A percentile compares a stretch with the other conserved stretches of the same genome.
phyloP scores from a whole-genome alignment of 2,113 vertebrate genomes.

The Dryoscopus gambensis region DNA sequence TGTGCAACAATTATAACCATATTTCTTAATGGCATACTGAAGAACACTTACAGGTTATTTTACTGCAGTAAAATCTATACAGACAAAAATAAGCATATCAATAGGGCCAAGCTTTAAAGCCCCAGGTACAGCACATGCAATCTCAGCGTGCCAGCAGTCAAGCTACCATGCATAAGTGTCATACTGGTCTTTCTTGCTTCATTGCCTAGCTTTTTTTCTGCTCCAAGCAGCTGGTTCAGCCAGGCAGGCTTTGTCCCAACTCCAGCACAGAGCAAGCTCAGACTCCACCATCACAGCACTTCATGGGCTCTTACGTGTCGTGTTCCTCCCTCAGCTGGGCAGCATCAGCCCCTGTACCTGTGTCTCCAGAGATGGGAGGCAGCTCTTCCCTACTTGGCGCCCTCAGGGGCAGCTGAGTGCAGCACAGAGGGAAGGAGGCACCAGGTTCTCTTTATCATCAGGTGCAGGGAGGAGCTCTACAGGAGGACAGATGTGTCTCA shows the following conservation, averaged over 20 bases:
- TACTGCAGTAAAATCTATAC: not conserved
- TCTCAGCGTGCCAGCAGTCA: not conserved
- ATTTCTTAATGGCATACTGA: not conserved
- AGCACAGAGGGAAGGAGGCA: not conserved
- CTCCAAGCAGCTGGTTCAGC: not conserved
- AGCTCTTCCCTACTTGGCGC: not conserved
- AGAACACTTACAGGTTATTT: not conserved
- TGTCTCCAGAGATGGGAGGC: not conserved
- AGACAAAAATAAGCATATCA: not conserved
- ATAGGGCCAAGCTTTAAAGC: not conserved
- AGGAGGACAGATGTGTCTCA: not conserved
- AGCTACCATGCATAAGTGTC: accelerated
- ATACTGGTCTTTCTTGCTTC: not conserved
- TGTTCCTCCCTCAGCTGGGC: not conserved
- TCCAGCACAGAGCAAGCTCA: not conserved
- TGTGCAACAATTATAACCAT: not conserved
- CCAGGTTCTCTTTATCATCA: not conserved
- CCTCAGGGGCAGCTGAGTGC: not conserved
- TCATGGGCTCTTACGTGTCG: accelerated
- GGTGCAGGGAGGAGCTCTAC: not conserved
- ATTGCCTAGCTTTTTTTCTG: not conserved
- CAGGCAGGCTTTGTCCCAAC: not conserved
- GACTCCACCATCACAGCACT: not conserved
- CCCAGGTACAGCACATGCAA: not conserved
- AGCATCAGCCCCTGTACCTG: not conserved